phyloP scores from a whole-genome alignment of 2,888 invertebrate species.

The Catotricha subobsoleta region DNA sequence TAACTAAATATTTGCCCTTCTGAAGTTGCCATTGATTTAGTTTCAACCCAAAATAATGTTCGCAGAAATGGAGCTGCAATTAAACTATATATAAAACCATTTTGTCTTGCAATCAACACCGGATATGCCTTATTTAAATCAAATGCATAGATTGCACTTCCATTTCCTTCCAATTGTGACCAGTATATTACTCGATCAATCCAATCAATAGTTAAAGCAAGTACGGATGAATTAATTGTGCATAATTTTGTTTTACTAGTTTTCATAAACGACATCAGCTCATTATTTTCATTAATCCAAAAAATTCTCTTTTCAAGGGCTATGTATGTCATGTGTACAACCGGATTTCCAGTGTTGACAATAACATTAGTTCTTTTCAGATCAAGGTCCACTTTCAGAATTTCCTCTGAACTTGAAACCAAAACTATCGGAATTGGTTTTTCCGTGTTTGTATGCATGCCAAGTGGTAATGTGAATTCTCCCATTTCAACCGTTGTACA shows the following conservation, averaged over 20 bases:
- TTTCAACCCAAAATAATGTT: slow-evolving; percentile 53
- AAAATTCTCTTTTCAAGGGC: slow-evolving; percentile 55
- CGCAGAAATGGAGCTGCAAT: slow-evolving; percentile 60
- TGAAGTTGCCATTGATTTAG: neutral
- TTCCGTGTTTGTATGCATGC: slow-evolving; percentile 48
- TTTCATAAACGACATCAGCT: slow-evolving; percentile 20
- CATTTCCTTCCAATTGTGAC: slow-evolving; percentile 42
- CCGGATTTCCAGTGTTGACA: slow-evolving; percentile 39
- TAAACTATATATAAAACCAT: slow-evolving; percentile 42
- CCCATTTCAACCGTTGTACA: slow-evolving; percentile 64
- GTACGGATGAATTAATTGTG: slow-evolving; percentile 37
- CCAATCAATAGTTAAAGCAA: slow-evolving; percentile 72
- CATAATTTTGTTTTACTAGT: slow-evolving; percentile 32
- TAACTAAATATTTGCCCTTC: neutral
- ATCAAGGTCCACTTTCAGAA: slow-evolving; percentile 61
- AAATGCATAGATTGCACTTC: slow-evolving; percentile 42
- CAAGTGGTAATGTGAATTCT: slow-evolving; percentile 43
- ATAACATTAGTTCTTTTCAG: slow-evolving; percentile 40
- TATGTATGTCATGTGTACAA: slow-evolving; percentile 48
- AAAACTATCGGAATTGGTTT: slow-evolving; percentile 63
- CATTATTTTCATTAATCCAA: slow-evolving; percentile 49
- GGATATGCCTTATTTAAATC: slow-evolving; percentile 43
- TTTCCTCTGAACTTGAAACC: slow-evolving; percentile 50
- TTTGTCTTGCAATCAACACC: slow-evolving; percentile 35
- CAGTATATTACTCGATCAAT: slow-evolving; percentile 68